A percentile compares a stretch with the other conserved stretches of the same genome.
Evolutionary conservation across 2,113 vertebrate genomes (phyloP).

Genomic region (Sciurus niger): DNA sequence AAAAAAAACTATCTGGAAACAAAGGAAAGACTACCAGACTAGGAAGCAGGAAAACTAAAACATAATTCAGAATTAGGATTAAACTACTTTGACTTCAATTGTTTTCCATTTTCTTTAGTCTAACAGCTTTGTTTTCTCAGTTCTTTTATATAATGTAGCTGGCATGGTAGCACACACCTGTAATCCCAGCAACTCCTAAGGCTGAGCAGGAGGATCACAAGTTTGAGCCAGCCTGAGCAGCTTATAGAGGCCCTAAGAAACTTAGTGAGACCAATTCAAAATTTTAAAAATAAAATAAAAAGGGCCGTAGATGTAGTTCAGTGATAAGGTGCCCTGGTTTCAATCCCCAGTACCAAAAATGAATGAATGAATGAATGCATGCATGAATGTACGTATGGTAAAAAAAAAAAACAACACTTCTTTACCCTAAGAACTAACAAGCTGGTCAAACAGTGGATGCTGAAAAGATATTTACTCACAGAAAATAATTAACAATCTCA

Average conservation of each 20-base stretch:
- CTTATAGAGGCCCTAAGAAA: too few species aligned
- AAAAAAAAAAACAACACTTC: constrained; percentile 42
- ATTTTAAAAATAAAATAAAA: too few species aligned
- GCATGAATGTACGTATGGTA: neutral
- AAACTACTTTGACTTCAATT: constrained; percentile 1
- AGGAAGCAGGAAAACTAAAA: neutral
- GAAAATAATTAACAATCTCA: constrained; percentile 47
- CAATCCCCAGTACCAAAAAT: too few species aligned
- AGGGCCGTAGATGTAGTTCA: too few species aligned
- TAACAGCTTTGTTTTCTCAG: constrained; percentile 50
- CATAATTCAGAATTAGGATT: constrained; percentile 49
- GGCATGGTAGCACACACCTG: too few species aligned
- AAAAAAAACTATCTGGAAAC: neutral
- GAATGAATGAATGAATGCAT: too few species aligned
- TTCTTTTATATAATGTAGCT: neutral
- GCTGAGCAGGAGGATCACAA: too few species aligned
- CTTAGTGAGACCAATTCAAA: too few species aligned
- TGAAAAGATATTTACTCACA: constrained; percentile 15
- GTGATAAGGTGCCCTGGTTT: too few species aligned
- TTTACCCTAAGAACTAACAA: constrained; percentile 36
- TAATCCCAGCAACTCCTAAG: too few species aligned
- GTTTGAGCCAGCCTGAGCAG: too few species aligned
- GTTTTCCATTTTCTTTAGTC: neutral
- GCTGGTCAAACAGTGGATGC: neutral
- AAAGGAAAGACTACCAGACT: constrained; percentile 18